These are phyloP conservation scores for Psephotus haematonotus DNA, from an alignment of 2,113 vertebrate genomes.

Conservation along the genomic window DNA sequence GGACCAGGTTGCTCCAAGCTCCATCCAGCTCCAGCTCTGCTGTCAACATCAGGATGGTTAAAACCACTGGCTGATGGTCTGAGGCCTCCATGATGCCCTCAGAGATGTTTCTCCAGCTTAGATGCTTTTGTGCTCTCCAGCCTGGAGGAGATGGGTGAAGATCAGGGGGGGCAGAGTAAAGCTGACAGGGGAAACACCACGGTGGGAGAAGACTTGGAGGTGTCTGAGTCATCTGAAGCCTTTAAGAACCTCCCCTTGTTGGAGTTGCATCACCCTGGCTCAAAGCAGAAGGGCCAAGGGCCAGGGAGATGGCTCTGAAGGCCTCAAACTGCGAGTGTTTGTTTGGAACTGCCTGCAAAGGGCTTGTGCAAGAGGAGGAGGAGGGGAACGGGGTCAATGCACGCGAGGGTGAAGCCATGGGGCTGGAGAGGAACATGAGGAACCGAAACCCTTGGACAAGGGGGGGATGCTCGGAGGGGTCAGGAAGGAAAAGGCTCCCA, in stretches of 20 bases:
- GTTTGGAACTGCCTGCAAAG: not conserved
- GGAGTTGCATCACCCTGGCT: not conserved
- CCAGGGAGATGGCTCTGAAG: not conserved
- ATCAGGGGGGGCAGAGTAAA: not conserved
- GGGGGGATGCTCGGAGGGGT: rapidly evolving
- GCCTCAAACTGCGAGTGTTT: not conserved
- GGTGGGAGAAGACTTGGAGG: not conserved
- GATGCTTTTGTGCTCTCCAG: not conserved
- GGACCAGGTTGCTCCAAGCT: not conserved
- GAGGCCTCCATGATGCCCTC: no score
- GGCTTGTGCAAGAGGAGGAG: not conserved
- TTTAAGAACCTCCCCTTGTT: no score
- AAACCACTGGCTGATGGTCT: rapidly evolving
- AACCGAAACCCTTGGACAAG: rapidly evolving
- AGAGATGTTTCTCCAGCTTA: not conserved
- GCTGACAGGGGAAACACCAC: no score
- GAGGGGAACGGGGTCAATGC: not conserved
- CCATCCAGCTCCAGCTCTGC: not conserved
- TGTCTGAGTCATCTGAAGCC: rapidly evolving
- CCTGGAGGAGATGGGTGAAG: not conserved
- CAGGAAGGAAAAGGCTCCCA: not conserved
- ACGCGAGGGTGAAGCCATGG: not conserved
- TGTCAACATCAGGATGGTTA: rapidly evolving
- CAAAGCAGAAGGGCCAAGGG: not conserved
- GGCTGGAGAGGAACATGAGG: not conserved